Evolutionary conservation across 2,797 vertebrate genomes (phyloP), one percentile per base, ranked within the genome.

Genomic region (Xenops minutus): DNA sequence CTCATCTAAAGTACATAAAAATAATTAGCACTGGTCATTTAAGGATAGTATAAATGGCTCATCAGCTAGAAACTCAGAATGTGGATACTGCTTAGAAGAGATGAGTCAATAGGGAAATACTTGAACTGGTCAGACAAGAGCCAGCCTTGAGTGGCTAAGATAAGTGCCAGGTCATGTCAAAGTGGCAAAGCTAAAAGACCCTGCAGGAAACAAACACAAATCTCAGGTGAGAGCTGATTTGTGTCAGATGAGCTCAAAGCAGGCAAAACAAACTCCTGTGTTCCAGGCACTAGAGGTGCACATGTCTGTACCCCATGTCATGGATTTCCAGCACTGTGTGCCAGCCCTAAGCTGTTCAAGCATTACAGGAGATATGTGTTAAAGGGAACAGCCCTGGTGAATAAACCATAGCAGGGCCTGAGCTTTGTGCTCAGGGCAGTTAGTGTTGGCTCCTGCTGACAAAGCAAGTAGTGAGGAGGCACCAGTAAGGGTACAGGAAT

Each of bases 291-390:
- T n/a, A 34, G 21, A 62, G 34, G 9, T 32, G 17, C 21, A 55
- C 36, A 32, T 1, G 5, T 37, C 26, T 22, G 2, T 36, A 36
- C 1, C 6, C 23, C 1, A 0, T 29, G 46, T 9, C 14, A 20
- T 2, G 1, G 9, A 11, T 27, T 52, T 39, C 12, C 39, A 71
- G 29, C 21, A n/a, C 21, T 2, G 30, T 1, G 0, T 32, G 29
- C 44, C 48, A 89, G 27, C 54, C n/a, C 17, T 17, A 77, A 77
- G 26, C 61, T 86, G 30, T 2, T 76, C 49, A 36, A 14, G 14
- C 0, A 0, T 22, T 30, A 22, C 11, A 26, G 84, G 21, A 76
- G 5, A 5, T 1, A 0, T 3, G 16, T 39, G 37, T 26, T n/a
- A 39, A 37, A 91, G 36, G 11, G 10, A 10, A 43, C 12, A 46